phyloP scores from a whole-genome alignment of 2,888 invertebrate genomes.

The Listrodromus nycthemerus region DNA sequence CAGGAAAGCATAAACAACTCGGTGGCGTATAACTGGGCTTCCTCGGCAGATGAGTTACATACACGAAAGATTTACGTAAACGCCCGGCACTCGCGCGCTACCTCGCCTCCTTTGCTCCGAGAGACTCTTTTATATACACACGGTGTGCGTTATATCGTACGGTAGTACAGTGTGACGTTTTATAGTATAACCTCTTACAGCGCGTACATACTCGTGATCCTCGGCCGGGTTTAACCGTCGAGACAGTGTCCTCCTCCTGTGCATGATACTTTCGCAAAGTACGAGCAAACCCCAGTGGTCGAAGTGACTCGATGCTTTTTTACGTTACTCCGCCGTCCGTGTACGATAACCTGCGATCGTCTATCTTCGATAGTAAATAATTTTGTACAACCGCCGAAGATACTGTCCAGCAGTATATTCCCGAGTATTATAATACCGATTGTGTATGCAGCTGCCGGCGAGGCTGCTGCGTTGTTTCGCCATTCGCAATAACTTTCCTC shows the following conservation, averaged over 20 bases:
- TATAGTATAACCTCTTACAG: neutral
- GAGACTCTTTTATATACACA: slow-evolving; percentile 32
- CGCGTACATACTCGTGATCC: neutral
- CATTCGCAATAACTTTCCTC: slow-evolving; percentile 19
- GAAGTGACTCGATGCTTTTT: slow-evolving; percentile 40
- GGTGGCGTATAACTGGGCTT: slow-evolving; percentile 78
- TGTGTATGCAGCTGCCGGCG: slow-evolving; percentile 45
- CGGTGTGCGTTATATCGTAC: slow-evolving; percentile 1
- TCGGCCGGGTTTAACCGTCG: slow-evolving; percentile 2
- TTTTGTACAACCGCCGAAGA: slow-evolving; percentile 51
- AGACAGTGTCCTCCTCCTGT: slow-evolving; percentile 28
- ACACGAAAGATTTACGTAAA: slow-evolving; percentile 82
- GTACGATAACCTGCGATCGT: slow-evolving; percentile 51
- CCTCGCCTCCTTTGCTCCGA: slow-evolving; percentile 56
- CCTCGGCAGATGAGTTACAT: slow-evolving; percentile 83
- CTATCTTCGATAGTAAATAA: slow-evolving; percentile 67
- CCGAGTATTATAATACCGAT: slow-evolving; percentile 40
- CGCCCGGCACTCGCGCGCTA: slow-evolving; percentile 70
- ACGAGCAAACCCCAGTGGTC: neutral
- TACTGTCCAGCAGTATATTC: slow-evolving; percentile 13
- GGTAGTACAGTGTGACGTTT: neutral
- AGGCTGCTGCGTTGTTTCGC: neutral
- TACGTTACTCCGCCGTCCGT: slow-evolving; percentile 13
- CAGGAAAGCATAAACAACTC: slow-evolving; percentile 84
- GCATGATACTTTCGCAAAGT: slow-evolving; percentile 5